Evolutionary conservation across 2,888 invertebrate genomes (phyloP), one percentile per base, ranked within the genome.

Genomic region (Epirrhoe alternata): DNA sequence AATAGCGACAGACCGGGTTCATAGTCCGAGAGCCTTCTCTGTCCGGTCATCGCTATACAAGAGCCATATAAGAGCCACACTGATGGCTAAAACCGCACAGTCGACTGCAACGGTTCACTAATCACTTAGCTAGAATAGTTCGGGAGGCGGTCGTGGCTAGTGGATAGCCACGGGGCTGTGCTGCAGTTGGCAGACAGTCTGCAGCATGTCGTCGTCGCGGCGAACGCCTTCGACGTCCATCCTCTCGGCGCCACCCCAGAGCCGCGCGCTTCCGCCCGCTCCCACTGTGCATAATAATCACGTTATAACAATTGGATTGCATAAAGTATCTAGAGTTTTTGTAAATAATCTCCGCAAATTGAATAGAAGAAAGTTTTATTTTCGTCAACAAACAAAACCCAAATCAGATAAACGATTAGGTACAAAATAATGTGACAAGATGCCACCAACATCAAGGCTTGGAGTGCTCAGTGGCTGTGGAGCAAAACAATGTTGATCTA

Each of bases 101-200:
- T 42, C 4, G 38, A 4, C 12, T 4, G 12, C 10, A 10, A 12
- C 10, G 12, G 12, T 10, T 42, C 38, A 42, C 38, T 45, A 50
- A 65, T 65, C 71, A 61, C 70, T 68, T 61, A 62, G 51, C 61
- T 59, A 62, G 1, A 24, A 38, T 33, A 56, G 53, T 59, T 68
- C 53, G 58, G 50, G 58, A 24, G 16, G 50, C 14, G 45, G 51
- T 31, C 62, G 24, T 57, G 53, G 77, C 88, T 91, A 94, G 90
- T 98, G 98, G 89, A 98, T 98, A 88, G 97, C 97, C 84, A 98
- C 98, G 81, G 98, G 97, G 94, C 97, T 97, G 94, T 98, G 97
- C 92, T 97, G 97, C 86, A 97, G 96, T 75, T 82, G 78, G 77
- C 97, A 97, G 78, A 97, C 97, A 74, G 89, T 97, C 80, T 80